phyloP scores from a whole-genome alignment of 2,797 vertebrate genomes.

The Denticeps clupeoides region DNA sequence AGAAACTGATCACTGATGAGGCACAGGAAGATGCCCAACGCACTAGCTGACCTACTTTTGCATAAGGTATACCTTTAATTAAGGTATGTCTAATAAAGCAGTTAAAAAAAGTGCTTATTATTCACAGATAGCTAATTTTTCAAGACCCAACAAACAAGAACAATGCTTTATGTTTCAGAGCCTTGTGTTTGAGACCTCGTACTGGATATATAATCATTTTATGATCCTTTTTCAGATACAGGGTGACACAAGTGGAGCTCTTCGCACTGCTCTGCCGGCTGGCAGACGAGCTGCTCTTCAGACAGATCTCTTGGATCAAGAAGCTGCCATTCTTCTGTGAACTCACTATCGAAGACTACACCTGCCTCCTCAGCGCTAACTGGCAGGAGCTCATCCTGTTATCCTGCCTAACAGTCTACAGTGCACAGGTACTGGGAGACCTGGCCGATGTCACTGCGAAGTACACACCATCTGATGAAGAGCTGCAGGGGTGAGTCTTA shows the following conservation, averaged over 20 bases:
- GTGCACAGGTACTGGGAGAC: conserved; percentile 90
- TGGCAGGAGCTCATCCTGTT: conserved; percentile 98
- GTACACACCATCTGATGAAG: conserved; percentile 88
- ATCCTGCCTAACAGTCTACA: conserved; percentile 93
- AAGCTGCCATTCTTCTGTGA: conserved; percentile 97
- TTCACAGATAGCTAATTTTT: no score
- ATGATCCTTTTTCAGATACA: conserved; percentile 62
- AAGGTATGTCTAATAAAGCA: no score
- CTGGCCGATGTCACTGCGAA: conserved; percentile 90
- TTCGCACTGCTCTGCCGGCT: conserved; percentile 93
- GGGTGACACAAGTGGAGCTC: conserved; percentile 94
- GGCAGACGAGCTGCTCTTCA: conserved; percentile 93
- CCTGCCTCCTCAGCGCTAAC: conserved; percentile 89
- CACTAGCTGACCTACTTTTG: no score
- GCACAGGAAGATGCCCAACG: no score
- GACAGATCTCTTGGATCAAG: conserved; percentile 98
- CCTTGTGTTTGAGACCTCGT: no score
- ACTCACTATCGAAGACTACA: conserved; percentile 97
- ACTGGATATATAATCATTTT: no score
- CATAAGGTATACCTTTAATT: no score
- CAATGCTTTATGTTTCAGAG: no score
- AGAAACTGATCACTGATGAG: no score
- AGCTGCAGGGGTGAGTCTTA: conserved; percentile 82
- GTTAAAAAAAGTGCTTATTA: no score
- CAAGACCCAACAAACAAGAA: no score